A percentile compares a stretch with the other conserved stretches of the same genome.
These are phyloP conservation scores for Campoplex nolae DNA, from an alignment of 2,888 invertebrate species.

Conservation along the genomic window DNA sequence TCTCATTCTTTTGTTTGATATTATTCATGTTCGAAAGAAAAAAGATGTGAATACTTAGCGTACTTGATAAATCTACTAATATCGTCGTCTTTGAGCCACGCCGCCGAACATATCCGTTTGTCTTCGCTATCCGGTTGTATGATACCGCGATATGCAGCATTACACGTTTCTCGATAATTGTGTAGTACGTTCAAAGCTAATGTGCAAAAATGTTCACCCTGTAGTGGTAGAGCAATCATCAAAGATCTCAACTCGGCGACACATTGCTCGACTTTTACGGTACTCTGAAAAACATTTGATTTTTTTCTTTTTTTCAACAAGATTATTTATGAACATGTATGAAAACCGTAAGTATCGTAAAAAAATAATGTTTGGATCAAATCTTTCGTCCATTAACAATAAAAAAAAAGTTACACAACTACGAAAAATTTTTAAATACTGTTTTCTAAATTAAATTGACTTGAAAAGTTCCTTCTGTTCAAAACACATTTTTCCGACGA, in stretches of 20 bases:
- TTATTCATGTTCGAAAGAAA: not conserved
- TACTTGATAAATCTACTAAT: conserved; percentile 96
- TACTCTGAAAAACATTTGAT: conserved; percentile 86
- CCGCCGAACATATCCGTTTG: conserved; percentile 92
- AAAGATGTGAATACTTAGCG: conserved; percentile 59
- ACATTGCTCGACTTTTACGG: conserved; percentile 89
- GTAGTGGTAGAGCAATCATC: conserved; percentile 90
- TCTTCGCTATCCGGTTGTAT: conserved; percentile 93
- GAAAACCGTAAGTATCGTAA: no score
- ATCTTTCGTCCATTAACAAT: no score
- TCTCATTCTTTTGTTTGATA: not conserved
- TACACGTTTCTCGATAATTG: conserved; percentile 91
- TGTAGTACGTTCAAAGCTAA: conserved; percentile 90
- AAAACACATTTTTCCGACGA: no score
- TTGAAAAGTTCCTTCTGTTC: no score
- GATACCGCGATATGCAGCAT: conserved; percentile 90
- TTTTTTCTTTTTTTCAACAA: not conserved
- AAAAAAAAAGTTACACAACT: no score
- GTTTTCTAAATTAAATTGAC: no score
- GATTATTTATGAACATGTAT: not conserved
- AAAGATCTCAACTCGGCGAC: conserved; percentile 89
- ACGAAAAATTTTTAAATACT: no score
- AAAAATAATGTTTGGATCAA: no score
- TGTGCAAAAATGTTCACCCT: conserved; percentile 90
- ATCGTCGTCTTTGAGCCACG: conserved; percentile 97